Conservation (phyloP, 2,797 vertebrate species). For the Aulostomus chinensis region DNA sequence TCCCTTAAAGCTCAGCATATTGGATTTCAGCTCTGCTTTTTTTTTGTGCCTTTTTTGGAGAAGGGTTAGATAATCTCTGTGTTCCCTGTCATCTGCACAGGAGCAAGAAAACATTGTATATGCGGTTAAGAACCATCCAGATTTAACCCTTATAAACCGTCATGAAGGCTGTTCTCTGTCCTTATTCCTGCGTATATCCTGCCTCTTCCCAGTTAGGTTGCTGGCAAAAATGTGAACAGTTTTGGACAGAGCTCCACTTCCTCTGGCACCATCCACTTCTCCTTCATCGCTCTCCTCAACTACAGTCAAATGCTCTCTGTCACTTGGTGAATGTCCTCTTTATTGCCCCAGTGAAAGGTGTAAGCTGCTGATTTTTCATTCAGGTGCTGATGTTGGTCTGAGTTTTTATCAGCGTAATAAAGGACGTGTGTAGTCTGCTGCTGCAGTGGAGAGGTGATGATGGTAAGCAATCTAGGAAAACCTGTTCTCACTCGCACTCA, state of each 20-base stretch:
- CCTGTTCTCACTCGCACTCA: too few relatives aligned
- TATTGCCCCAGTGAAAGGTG: constrained; percentile 13
- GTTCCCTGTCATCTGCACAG: not conserved
- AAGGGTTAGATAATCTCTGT: constrained; percentile 3
- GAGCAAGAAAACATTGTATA: too few relatives aligned
- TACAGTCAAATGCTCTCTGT: constrained; percentile 10
- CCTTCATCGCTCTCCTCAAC: constrained; percentile 17
- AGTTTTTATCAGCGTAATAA: constrained; percentile 7
- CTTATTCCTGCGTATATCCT: not conserved
- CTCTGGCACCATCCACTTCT: constrained; percentile 33
- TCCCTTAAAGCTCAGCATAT: constrained; percentile 61
- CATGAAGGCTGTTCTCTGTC: not conserved
- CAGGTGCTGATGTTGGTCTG: not conserved
- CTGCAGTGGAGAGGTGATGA: not conserved
- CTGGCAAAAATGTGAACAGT: constrained; percentile 18
- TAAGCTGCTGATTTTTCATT: constrained; percentile 11
- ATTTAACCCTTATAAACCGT: not conserved
- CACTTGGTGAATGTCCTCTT: constrained; percentile 10
- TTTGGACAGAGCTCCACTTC: constrained; percentile 18
- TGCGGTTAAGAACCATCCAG: not conserved
- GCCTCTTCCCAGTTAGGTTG: constrained; percentile 4
- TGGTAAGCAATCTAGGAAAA: constrained; percentile 10
- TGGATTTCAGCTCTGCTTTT: constrained; percentile 54
- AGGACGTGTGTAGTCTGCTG: too few relatives aligned
- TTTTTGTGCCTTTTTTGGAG: constrained; percentile 12